phyloP scores from a whole-genome alignment of 1,140 invertebrate genomes.

The Aphelinus certus region DNA sequence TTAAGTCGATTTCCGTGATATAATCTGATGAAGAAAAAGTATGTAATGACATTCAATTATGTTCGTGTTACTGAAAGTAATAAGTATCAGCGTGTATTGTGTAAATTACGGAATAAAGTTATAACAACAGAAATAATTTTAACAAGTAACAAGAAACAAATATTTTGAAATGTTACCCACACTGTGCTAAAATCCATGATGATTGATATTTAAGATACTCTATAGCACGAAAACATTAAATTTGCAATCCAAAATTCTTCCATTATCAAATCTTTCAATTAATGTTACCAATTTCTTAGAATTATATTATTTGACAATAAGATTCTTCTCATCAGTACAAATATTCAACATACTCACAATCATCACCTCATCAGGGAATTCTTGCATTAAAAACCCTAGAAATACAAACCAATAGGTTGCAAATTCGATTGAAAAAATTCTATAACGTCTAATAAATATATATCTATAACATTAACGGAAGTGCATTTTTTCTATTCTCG shows the following conservation, averaged over 20 bases:
- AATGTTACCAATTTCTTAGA: no score
- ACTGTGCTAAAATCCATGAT: no score
- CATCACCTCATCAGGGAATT: background rate
- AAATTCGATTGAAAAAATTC: slow-evolving; percentile 15
- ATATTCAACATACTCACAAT: background rate
- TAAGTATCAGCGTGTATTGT: no score
- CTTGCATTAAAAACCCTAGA: no score
- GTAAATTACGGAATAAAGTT: no score
- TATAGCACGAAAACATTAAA: no score
- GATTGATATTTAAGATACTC: no score
- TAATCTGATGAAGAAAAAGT: slow-evolving; percentile 16
- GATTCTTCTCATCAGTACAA: background rate
- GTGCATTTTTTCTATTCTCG: background rate
- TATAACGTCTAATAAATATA: slow-evolving; percentile 4
- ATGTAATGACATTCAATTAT: slow-evolving; percentile 16
- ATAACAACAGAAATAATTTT: no score
- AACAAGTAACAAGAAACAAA: no score
- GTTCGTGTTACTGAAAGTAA: background rate
- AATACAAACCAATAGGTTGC: background rate
- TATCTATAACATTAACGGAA: slow-evolving; percentile 24
- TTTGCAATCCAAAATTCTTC: no score
- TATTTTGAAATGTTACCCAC: no score
- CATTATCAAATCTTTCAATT: no score
- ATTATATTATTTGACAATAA: background rate
- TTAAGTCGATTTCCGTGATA: slow-evolving; percentile 10